phyloP scores from a whole-genome alignment of 2,888 invertebrate species.

The Terebella lapidaria region DNA sequence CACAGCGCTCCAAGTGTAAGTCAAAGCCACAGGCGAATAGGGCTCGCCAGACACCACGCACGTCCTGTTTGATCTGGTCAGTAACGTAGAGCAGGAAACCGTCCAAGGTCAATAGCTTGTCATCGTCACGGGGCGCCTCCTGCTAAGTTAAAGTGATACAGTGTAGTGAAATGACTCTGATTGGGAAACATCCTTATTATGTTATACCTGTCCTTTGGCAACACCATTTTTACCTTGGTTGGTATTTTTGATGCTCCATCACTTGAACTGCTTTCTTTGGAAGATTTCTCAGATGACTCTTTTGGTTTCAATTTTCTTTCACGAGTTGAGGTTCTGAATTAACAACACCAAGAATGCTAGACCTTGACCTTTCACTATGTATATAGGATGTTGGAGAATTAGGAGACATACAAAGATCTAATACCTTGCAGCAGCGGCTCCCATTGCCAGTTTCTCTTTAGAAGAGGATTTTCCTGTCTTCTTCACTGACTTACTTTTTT shows the following conservation, averaged over 20 bases:
- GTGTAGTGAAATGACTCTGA: neutral
- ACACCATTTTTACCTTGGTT: neutral
- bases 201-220: neutral
- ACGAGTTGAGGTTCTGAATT: neutral
- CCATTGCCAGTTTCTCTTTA: conserved; percentile 40
- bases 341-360: too few species aligned
- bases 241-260: neutral
- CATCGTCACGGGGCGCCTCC: conserved; percentile 25
- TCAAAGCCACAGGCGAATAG: conserved; percentile 48
- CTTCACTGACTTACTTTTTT: conserved; percentile 29
- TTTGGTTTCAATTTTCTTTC: conserved; percentile 3
- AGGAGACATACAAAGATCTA: neutral
- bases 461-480: conserved; percentile 23
- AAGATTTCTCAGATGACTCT: too few species aligned
- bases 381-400: neutral
- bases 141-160: neutral
- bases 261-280: neutral
- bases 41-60: conserved; percentile 43
- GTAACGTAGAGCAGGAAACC: conserved; percentile 46
- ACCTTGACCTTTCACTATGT: neutral
- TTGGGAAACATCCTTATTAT: neutral
- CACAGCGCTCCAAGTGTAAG: conserved; percentile 45
- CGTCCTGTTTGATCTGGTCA: conserved; percentile 42
- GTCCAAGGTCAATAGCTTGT: conserved; percentile 42
- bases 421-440: neutral